Conservation (phyloP, 2,797 vertebrate species). For the Myotis vivesi region DNA sequence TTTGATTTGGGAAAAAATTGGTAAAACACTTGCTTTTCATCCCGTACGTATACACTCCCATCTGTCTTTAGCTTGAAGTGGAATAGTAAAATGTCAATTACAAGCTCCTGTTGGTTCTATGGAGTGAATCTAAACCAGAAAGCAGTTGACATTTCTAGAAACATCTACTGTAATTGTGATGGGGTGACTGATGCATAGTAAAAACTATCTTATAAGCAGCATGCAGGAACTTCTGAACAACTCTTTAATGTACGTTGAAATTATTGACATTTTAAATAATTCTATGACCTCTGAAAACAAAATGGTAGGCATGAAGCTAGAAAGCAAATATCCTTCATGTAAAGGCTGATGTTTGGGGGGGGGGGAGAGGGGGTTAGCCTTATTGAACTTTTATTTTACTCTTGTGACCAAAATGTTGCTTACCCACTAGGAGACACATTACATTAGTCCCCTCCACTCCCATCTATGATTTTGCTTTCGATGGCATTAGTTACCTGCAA, state of each 20-base stretch:
- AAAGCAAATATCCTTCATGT: background rate
- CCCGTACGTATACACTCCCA: background rate
- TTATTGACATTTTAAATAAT: background rate
- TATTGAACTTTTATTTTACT: background rate
- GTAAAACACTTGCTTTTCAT: background rate
- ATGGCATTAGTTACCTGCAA: background rate
- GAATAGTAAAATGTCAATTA: constrained; percentile 44
- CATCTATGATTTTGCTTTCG: background rate
- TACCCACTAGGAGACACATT: background rate
- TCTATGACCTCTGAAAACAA: background rate
- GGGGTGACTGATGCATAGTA: background rate
- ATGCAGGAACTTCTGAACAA: background rate
- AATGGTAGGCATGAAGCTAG: background rate
- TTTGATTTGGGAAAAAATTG: background rate
- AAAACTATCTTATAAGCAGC: background rate
- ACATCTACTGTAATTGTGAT: background rate
- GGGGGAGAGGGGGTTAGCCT: background rate
- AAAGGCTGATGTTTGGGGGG: background rate
- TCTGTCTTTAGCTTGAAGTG: background rate
- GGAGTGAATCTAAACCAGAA: background rate
- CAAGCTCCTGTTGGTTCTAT: background rate
- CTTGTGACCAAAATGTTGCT: background rate
- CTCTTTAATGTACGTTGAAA: background rate
- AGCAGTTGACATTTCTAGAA: constrained; percentile 17
- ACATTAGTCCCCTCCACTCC: rapidly evolving